Percentiles rank a stretch among this genome's conserved stretches.
These are phyloP conservation scores for Nilaparvata lugens DNA, from an alignment of 1,140 invertebrate genomes.

Conservation along the genomic window DNA sequence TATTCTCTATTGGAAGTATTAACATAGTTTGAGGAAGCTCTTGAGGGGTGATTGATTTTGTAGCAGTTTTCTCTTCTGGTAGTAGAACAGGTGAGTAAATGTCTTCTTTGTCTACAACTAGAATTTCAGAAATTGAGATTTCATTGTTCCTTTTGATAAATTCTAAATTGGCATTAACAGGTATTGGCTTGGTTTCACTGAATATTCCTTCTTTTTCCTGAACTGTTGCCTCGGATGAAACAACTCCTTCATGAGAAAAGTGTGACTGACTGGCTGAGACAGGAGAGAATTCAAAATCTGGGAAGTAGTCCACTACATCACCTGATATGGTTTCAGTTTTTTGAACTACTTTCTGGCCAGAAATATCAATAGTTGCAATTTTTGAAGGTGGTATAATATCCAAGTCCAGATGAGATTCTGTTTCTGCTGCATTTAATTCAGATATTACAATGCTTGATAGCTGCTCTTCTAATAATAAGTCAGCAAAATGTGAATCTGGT, in stretches of 20 bases:
- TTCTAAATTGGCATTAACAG: conserved; percentile 28
- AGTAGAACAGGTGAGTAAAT: conserved; percentile 6
- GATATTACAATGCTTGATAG: conserved; percentile 35
- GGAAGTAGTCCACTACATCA: conserved; percentile 21
- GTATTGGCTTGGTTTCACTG: conserved; percentile 30
- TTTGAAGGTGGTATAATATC: conserved; percentile 32
- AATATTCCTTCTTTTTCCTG: conserved; percentile 38
- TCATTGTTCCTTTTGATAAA: conserved; percentile 33
- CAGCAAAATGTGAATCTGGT: conserved; percentile 34
- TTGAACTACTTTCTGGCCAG: conserved; percentile 32
- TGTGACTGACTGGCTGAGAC: conserved; percentile 27
- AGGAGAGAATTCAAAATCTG: conserved; percentile 15
- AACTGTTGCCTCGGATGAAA: conserved; percentile 36
- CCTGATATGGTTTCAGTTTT: conserved; percentile 28
- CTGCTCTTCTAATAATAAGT: conserved; percentile 35
- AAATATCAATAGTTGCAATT: conserved; percentile 24
- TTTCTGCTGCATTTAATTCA: conserved; percentile 39
- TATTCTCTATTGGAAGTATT: conserved; percentile 21
- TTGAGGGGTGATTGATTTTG: conserved; percentile 18
- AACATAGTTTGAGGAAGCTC: conserved; percentile 28
- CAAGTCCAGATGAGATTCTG: conserved; percentile 36
- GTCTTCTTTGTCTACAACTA: conserved; percentile 31
- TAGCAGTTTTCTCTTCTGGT: conserved; percentile 20
- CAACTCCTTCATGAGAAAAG: conserved; percentile 40
- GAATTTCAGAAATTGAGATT: conserved; percentile 29